Evolutionary conservation across 2,113 vertebrate species (phyloP).

Genomic region (Anoplopoma fimbria): DNA sequence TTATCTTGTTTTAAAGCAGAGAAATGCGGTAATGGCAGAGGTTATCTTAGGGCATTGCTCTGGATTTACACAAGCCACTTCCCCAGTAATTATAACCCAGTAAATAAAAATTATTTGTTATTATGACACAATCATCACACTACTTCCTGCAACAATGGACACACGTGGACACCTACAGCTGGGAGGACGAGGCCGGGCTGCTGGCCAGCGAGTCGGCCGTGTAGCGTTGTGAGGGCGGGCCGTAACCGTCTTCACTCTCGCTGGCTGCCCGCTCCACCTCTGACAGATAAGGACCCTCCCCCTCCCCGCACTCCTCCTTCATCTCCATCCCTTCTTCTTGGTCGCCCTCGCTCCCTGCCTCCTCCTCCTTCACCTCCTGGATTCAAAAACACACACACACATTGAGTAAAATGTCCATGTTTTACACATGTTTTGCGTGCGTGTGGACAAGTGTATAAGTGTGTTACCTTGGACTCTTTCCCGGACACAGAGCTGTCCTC

Average conservation of each 20-base stretch:
- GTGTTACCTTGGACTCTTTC: constrained; percentile 92
- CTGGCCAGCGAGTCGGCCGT: constrained; percentile 96
- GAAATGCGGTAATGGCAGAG: neutral
- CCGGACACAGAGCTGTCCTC: constrained; percentile 93
- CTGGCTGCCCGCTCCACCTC: constrained; percentile 96
- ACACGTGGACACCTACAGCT: constrained; percentile 89
- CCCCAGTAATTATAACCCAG: too few relatives aligned
- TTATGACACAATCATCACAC: neutral
- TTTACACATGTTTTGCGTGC: neutral
- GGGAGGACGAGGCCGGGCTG: constrained; percentile 98
- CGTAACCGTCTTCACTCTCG: constrained; percentile 98
- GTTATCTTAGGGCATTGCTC: constrained; percentile 1
- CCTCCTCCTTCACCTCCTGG: constrained; percentile 95
- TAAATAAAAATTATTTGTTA: neutral
- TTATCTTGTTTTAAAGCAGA: constrained; percentile 15
- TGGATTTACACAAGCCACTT: neutral
- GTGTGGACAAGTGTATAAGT: neutral
- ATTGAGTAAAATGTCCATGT: neutral
- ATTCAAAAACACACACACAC: constrained; percentile 32
- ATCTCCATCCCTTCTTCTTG: constrained; percentile 93
- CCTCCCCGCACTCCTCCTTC: constrained; percentile 93
- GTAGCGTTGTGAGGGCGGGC: constrained; percentile 95
- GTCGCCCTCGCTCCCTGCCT: constrained; percentile 92
- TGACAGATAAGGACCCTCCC: constrained; percentile 95
- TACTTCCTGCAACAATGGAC: too few relatives aligned